phyloP scores from a whole-genome alignment of 2,888 invertebrate genomes.

The Melanchra persicariae region DNA sequence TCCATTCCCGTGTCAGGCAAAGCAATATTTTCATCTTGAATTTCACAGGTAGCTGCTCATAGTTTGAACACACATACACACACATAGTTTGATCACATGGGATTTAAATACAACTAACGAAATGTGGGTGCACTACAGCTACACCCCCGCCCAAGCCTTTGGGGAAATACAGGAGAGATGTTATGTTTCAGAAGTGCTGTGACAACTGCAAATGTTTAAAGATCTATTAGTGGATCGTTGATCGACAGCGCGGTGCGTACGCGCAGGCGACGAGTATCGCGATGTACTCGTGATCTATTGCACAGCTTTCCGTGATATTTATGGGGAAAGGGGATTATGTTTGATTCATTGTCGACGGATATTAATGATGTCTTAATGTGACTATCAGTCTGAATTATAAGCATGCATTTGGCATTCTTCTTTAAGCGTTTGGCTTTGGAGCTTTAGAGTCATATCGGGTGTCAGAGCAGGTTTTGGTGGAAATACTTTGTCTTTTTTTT shows the following conservation, averaged over 20 bases:
- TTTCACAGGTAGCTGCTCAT: too few relatives aligned
- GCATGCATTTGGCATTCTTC: constrained; percentile 21
- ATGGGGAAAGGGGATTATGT: constrained; percentile 49
- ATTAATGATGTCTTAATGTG: constrained; percentile 33
- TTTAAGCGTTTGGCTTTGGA: background rate
- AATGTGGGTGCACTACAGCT: background rate
- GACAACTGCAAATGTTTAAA: constrained; percentile 46
- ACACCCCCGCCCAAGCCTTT: background rate
- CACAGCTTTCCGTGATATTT: constrained; percentile 43
- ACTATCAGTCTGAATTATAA: constrained; percentile 1
- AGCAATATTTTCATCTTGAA: too few relatives aligned
- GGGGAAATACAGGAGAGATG: background rate
- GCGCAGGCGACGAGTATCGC: constrained; percentile 21
- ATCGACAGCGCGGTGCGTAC: constrained; percentile 57
- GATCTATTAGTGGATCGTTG: constrained; percentile 51
- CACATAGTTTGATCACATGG: background rate
- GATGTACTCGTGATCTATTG: constrained; percentile 36
- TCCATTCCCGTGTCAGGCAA: background rate
- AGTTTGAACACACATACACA: too few relatives aligned
- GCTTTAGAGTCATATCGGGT: background rate
- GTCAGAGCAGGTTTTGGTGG: background rate
- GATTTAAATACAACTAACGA: background rate
- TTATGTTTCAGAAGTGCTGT: constrained; percentile 1
- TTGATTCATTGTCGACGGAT: constrained; percentile 45
- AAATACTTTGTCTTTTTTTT: too few relatives aligned